Evolutionary conservation across 2,797 vertebrate genomes (phyloP).

Genomic region (Todus mexicanus): DNA sequence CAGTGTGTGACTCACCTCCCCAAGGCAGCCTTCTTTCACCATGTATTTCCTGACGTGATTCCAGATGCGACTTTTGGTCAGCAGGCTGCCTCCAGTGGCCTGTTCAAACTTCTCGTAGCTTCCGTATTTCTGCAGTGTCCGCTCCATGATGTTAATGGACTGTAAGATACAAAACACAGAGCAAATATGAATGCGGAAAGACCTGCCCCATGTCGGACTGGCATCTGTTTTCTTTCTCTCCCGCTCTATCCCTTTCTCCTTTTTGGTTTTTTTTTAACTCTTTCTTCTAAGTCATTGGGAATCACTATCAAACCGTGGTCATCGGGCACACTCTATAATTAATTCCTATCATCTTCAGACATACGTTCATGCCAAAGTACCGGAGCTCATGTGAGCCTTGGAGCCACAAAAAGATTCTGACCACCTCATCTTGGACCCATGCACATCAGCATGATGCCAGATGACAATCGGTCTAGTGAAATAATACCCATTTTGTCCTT

Average conservation of each 20-base stretch:
- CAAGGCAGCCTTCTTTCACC: conserved; percentile 91
- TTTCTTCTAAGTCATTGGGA: neutral
- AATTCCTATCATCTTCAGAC: neutral
- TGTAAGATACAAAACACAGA: conserved; percentile 52
- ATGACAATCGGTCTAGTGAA: neutral
- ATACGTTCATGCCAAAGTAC: neutral
- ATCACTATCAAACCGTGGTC: neutral
- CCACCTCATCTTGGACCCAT: neutral
- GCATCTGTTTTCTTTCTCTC: neutral
- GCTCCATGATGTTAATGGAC: conserved; percentile 90
- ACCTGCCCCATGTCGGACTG: neutral
- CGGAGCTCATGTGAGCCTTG: too few relatives aligned
- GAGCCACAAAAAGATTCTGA: neutral
- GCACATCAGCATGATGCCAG: neutral
- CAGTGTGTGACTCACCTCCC: conserved; percentile 79
- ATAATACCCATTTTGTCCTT: neutral
- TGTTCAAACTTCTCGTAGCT: conserved; percentile 93
- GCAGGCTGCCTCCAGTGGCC: conserved; percentile 86
- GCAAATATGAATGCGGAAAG: neutral
- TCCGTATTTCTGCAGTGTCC: conserved; percentile 87
- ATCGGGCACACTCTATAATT: neutral
- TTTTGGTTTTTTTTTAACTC: neutral
- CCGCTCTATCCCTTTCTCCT: neutral
- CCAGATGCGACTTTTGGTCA: conserved; percentile 87
- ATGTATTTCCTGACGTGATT: conserved; percentile 90